Evolutionary conservation across 30 jellyfish, hydroid and myxozoan species (phyloP).

Genomic region (Calvadosia cruxmelitensis): DNA sequence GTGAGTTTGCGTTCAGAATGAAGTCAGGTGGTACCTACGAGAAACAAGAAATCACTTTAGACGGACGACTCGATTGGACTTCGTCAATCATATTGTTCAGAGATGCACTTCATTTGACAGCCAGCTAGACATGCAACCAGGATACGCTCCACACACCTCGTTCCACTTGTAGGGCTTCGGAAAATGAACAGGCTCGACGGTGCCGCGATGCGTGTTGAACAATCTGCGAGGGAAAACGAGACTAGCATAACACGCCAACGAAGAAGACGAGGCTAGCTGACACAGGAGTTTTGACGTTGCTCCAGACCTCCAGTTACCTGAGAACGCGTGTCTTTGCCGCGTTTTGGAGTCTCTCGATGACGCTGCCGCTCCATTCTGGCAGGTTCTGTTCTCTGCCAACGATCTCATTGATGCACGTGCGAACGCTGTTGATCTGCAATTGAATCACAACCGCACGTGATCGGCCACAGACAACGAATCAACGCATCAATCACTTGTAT

Average conservation of each 20-base stretch:
- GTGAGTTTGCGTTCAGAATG: neutral
- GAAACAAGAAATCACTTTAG: too few species aligned
- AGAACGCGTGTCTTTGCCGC: conserved; percentile 27
- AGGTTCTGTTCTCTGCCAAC: conserved; percentile 33
- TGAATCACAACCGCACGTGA: neutral
- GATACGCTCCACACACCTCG: conserved; percentile 51
- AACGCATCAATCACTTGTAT: too few species aligned
- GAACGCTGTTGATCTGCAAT: conserved; percentile 53
- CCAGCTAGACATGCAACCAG: neutral
- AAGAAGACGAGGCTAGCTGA: too few species aligned
- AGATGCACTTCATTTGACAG: neutral
- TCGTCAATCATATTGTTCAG: too few species aligned
- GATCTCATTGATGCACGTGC: conserved; percentile 46
- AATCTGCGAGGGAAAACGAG: conserved; percentile 20
- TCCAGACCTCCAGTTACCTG: conserved; percentile 19
- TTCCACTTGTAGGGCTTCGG: conserved; percentile 60
- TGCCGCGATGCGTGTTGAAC: conserved; percentile 30
- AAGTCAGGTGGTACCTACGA: neutral
- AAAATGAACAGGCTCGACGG: conserved; percentile 15
- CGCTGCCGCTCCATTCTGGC: conserved; percentile 25
- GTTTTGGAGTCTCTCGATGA: conserved; percentile 38
- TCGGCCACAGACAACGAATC: neutral
- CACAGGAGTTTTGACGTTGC: too few species aligned
- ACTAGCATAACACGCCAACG: neutral
- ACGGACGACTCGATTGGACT: too few species aligned